phyloP scores from a whole-genome alignment of 2,888 invertebrate genomes.

The Drosophila kuntzei region DNA sequence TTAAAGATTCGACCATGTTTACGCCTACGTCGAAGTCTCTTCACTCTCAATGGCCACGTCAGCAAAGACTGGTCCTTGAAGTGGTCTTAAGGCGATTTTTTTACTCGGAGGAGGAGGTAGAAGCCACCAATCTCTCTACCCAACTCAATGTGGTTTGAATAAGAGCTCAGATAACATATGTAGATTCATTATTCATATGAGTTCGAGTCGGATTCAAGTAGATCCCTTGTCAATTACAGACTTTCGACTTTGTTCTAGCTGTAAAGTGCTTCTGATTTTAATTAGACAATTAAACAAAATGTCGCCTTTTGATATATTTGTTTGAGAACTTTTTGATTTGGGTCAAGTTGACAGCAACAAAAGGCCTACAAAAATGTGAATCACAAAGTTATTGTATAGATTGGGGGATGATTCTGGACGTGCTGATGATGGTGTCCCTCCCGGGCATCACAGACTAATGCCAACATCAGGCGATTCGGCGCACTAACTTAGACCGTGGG shows the following conservation, averaged over 20 bases:
- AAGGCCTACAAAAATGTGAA: constrained; percentile 13
- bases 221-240: constrained; percentile 41
- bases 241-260: constrained; percentile 8
- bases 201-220: neutral
- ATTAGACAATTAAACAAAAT: constrained; percentile 51
- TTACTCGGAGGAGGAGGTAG: neutral
- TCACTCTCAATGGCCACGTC: neutral
- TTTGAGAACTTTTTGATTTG: constrained; percentile 52
- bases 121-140: neutral
- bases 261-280: constrained; percentile 31
- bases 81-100: constrained; percentile 31
- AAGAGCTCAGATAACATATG: constrained; percentile 18
- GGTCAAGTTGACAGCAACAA: constrained; percentile 61
- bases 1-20: constrained; percentile 2
- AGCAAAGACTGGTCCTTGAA: constrained; percentile 32
- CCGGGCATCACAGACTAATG: constrained; percentile 19
- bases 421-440: neutral
- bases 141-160: neutral
- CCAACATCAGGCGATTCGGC: constrained; percentile 38
- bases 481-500: constrained; percentile 18
- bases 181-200: constrained; percentile 21
- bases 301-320: constrained; percentile 32
- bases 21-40: neutral
- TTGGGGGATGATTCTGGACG: constrained; percentile 4
- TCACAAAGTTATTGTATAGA: constrained; percentile 24